Evolutionary conservation across 2,797 vertebrate genomes (phyloP).

Genomic region (Oryzias dopingdopingensis): DNA sequence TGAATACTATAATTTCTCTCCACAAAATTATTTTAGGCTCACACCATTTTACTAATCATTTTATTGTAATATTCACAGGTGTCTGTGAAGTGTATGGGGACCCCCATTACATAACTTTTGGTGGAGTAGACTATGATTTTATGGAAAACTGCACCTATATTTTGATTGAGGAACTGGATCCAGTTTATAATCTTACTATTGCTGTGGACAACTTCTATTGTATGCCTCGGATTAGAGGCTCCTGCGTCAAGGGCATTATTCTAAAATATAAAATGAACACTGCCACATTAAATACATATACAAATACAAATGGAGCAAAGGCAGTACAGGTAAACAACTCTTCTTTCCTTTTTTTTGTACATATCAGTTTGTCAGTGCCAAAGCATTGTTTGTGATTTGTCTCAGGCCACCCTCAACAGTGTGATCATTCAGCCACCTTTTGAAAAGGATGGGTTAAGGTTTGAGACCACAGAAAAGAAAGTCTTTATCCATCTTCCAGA

Average conservation of each 20-base stretch:
- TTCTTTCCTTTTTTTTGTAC: not conserved
- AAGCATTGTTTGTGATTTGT: not conserved
- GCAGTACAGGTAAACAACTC: no score
- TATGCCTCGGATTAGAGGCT: not conserved
- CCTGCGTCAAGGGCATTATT: slow-evolving; percentile 67
- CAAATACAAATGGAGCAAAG: not conserved
- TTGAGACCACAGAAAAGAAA: slow-evolving; percentile 54
- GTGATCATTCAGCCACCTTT: slow-evolving; percentile 54
- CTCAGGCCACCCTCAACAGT: slow-evolving; percentile 65
- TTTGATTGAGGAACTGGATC: slow-evolving; percentile 67
- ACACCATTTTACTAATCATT: not conserved
- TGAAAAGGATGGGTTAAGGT: slow-evolving; percentile 56
- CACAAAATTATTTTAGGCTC: no score
- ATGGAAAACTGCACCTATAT: slow-evolving; percentile 66
- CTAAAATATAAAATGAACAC: slow-evolving; percentile 60
- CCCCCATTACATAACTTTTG: slow-evolving; percentile 76
- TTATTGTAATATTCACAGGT: slow-evolving; percentile 46
- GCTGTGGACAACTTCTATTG: slow-evolving; percentile 70
- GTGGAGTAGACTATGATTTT: slow-evolving; percentile 58
- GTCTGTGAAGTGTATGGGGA: slow-evolving; percentile 73
- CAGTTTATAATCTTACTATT: slow-evolving; percentile 57
- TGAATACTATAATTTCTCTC: no score
- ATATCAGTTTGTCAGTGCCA: not conserved
- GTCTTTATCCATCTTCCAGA: slow-evolving; percentile 59
- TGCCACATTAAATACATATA: slow-evolving; percentile 49